Evolutionary conservation across 1,140 invertebrate species (phyloP).

Genomic region (Zaprionus lachaisei): DNA sequence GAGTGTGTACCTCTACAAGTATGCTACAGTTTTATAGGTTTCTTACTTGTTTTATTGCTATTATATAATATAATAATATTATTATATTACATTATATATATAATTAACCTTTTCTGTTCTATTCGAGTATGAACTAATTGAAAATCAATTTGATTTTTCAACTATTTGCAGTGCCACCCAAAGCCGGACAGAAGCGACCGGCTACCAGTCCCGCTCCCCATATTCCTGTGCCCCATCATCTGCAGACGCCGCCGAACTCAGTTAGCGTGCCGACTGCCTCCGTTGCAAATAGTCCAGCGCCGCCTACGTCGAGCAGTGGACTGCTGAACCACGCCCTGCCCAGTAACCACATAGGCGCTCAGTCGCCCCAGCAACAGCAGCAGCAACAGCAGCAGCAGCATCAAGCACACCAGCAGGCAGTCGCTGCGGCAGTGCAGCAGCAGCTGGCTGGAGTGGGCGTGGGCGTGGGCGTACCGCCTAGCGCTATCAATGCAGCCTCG

Average conservation of each 20-base stretch:
- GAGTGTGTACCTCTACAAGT: no score
- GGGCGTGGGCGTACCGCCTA: slow-evolving; percentile 84
- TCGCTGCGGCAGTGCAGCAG: slow-evolving; percentile 81
- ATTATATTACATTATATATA: no score
- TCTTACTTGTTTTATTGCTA: no score
- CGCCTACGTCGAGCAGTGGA: slow-evolving; percentile 31
- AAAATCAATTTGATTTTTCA: slow-evolving; percentile 8
- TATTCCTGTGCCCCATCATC: slow-evolving; percentile 80
- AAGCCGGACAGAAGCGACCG: slow-evolving; percentile 81
- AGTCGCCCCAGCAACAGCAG: slow-evolving; percentile 66
- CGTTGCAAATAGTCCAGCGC: slow-evolving; percentile 53
- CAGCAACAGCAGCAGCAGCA: slow-evolving; percentile 77
- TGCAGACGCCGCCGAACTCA: slow-evolving; percentile 74
- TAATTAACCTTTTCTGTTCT: not conserved
- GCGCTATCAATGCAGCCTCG: slow-evolving; percentile 84
- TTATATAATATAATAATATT: no score
- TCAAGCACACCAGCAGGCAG: slow-evolving; percentile 77
- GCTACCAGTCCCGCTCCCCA: slow-evolving; percentile 83
- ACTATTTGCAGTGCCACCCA: slow-evolving; percentile 74
- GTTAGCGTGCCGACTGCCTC: slow-evolving; percentile 40
- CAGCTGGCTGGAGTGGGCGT: slow-evolving; percentile 75
- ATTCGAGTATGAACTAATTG: not conserved
- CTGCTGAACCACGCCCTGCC: slow-evolving; percentile 73
- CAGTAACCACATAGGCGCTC: slow-evolving; percentile 75
- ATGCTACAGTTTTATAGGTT: no score